phyloP scores from a whole-genome alignment of 2,113 vertebrate species.

The Dipodomys ordii region DNA sequence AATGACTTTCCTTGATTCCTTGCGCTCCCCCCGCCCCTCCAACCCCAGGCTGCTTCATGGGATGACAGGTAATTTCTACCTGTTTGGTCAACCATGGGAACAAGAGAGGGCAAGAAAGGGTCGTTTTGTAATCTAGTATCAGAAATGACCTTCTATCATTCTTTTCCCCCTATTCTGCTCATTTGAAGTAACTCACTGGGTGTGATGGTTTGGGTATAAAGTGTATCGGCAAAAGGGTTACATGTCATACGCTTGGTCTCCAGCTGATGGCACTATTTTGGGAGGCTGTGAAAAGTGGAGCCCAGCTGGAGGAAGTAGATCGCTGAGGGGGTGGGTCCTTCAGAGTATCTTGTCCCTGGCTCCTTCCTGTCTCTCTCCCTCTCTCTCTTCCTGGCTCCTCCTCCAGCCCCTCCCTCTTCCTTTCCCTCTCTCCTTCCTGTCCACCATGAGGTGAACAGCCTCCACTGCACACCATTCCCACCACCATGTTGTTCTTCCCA shows the following conservation, averaged over 20 bases:
- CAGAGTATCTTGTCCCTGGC: no score
- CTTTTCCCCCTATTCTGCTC: not conserved
- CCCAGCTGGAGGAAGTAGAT: no score
- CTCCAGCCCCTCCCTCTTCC: no score
- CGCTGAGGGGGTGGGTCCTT: no score
- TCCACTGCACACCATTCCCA: no score
- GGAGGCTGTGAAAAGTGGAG: not conserved
- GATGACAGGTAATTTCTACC: not conserved
- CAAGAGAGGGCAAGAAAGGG: not conserved
- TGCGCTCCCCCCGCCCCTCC: rapidly evolving
- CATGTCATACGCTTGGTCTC: not conserved
- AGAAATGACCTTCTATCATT: not conserved
- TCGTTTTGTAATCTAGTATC: not conserved
- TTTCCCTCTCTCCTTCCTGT: no score
- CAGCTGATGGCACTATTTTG: not conserved
- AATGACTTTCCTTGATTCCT: not conserved
- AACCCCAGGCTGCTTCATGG: not conserved
- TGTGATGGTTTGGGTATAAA: not conserved
- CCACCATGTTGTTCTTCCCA: no score
- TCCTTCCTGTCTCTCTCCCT: no score
- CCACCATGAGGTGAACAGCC: no score
- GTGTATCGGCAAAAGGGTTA: not conserved
- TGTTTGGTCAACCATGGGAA: not conserved
- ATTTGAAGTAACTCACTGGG: not conserved
- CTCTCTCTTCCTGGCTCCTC: no score